Conservation (phyloP, 2,113 vertebrate genomes). For the western clawed frog (Xenopus tropicalis) region DNA sequence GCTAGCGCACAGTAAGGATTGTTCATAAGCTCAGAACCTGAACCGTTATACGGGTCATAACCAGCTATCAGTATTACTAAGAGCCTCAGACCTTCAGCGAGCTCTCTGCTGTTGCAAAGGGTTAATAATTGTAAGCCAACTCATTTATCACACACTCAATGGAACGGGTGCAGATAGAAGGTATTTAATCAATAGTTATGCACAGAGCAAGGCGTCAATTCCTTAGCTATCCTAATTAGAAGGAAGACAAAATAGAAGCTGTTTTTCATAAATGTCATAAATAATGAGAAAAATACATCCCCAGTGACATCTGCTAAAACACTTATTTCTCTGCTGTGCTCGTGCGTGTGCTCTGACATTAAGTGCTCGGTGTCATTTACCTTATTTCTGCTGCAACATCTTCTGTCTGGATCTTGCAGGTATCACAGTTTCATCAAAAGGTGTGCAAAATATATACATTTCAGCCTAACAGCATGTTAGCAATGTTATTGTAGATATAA, state of each 20-base stretch:
- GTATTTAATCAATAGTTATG: conserved; percentile 4
- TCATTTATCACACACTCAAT: conserved; percentile 1
- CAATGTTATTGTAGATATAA: neutral
- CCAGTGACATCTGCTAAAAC: conserved; percentile 1
- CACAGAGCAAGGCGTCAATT: neutral
- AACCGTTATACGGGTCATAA: neutral
- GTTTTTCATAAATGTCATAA: conserved; percentile 6
- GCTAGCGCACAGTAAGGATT: neutral
- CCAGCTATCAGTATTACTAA: neutral
- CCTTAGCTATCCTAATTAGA: conserved; percentile 2
- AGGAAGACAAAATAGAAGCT: neutral
- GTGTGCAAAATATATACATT: neutral
- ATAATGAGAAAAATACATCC: conserved; percentile 4
- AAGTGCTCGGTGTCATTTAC: neutral
- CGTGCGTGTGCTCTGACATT: neutral
- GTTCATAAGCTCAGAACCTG: neutral
- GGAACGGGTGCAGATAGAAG: neutral
- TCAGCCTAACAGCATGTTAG: neutral
- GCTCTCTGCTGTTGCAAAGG: no score
- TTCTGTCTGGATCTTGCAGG: neutral
- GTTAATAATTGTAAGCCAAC: no score
- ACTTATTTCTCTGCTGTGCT: neutral
- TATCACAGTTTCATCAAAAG: neutral
- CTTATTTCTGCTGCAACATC: neutral
- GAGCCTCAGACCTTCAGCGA: neutral